Conservation (phyloP, 2,113 vertebrate species). For the Sinocyclocheilus grahami region DNA sequence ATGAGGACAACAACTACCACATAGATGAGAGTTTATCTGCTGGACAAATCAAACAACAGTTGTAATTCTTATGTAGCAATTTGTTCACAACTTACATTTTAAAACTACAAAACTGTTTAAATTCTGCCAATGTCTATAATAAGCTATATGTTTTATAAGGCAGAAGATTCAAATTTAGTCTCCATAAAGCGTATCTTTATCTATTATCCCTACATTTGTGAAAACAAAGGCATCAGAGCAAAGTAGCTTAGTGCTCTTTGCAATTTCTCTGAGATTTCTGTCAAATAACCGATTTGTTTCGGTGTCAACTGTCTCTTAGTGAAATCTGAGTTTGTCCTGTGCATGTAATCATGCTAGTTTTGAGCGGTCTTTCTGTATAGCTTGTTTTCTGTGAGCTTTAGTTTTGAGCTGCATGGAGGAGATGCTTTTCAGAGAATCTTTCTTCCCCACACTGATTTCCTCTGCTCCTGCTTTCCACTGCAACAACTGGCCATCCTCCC, state of each 20-base stretch:
- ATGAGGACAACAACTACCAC: neutral
- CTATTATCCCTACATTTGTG: neutral
- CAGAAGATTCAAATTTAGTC: neutral
- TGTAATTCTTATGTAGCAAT: neutral
- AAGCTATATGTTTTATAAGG: neutral
- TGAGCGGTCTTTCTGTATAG: conserved; percentile 68
- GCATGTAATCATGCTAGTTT: conserved; percentile 35
- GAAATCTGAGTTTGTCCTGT: neutral
- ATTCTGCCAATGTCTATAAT: neutral
- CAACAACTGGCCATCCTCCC: conserved; percentile 90
- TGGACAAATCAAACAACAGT: neutral
- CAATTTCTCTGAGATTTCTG: neutral
- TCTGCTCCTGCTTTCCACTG: conserved; percentile 84
- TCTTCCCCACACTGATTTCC: conserved; percentile 74
- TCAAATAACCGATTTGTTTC: neutral
- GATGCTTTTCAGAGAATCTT: conserved; percentile 76
- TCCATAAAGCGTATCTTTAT: neutral
- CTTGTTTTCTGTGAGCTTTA: conserved; percentile 76
- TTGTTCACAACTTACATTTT: neutral
- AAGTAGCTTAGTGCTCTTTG: neutral
- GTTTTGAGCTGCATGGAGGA: conserved; percentile 83
- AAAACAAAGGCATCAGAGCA: neutral
- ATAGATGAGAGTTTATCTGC: neutral
- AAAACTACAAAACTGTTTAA: neutral
- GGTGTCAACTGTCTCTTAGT: neutral